These are phyloP conservation scores for Synanceia verrucosa DNA, from an alignment of 2,797 vertebrate species.

Conservation along the genomic window DNA sequence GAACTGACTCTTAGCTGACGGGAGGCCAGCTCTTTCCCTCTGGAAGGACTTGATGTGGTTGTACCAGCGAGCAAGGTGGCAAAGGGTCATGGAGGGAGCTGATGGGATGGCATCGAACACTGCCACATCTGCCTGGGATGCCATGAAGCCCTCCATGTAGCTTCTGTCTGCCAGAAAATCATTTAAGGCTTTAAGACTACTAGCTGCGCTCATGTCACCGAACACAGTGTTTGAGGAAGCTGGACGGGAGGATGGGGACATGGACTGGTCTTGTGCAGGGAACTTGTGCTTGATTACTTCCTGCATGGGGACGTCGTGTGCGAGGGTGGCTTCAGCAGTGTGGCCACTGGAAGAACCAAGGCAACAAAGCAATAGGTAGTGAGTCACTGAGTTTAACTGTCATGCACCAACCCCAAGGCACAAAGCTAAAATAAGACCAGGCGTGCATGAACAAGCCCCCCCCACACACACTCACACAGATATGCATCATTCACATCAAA, in stretches of 20 bases:
- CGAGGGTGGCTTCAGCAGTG: constrained; percentile 65
- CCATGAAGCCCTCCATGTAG: constrained; percentile 91
- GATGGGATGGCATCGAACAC: constrained; percentile 88
- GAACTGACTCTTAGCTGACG: constrained; percentile 87
- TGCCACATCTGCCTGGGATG: constrained; percentile 89
- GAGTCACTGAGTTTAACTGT: constrained; percentile 56
- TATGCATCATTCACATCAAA: constrained; percentile 36
- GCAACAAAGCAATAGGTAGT: constrained; percentile 73
- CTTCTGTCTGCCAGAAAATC: constrained; percentile 91
- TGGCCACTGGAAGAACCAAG: constrained; percentile 81
- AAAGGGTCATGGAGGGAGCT: constrained; percentile 85
- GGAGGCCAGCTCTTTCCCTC: constrained; percentile 84
- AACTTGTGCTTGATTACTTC: constrained; percentile 60
- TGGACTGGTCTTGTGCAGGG: neutral
- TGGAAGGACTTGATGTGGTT: constrained; percentile 93
- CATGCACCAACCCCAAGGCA: constrained; percentile 38
- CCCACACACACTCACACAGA: too few species aligned
- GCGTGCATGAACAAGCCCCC: constrained; percentile 45
- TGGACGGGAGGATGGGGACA: neutral
- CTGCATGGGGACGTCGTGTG: constrained; percentile 61
- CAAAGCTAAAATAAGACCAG: constrained; percentile 41
- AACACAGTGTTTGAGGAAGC: constrained; percentile 85
- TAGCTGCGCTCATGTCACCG: constrained; percentile 88
- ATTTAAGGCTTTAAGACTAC: constrained; percentile 89
- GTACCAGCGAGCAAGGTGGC: constrained; percentile 93